Conservation (phyloP, 1,140 invertebrate species). For the Phocides pigmalion region DNA sequence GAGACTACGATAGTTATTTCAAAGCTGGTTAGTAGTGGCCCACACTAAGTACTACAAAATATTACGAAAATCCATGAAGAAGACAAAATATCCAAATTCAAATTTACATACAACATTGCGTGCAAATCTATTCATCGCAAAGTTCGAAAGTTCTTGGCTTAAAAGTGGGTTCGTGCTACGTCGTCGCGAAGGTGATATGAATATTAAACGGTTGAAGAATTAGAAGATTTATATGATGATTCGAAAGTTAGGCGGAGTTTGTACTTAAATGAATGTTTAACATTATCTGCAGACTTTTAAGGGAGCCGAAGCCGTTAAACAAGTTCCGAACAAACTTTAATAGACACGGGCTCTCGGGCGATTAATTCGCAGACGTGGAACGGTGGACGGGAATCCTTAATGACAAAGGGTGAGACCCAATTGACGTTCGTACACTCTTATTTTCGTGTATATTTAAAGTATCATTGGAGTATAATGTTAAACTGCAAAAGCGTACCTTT, state of each 20-base stretch:
- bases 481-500: too few relatives aligned
- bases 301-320: conserved; percentile 75
- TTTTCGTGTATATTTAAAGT: not conserved
- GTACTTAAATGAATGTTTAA: conserved; percentile 83
- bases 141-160: conserved; percentile 32
- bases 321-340: conserved; percentile 80
- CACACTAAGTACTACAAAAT: not conserved
- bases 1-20: too few relatives aligned
- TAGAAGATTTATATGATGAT: conserved; percentile 80
- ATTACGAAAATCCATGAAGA: not conserved
- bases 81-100: conserved; percentile 4
- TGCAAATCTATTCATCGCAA: conserved; percentile 31
- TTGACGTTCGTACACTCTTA: conserved; percentile 39
- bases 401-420: conserved; percentile 67
- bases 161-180: conserved; percentile 31
- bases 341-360: conserved; percentile 77
- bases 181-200: conserved; percentile 70
- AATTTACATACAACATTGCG: conserved; percentile 36
- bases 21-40: too few relatives aligned
- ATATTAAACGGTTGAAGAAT: conserved; percentile 81
- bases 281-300: conserved; percentile 80
- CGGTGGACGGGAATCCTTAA: conserved; percentile 77
- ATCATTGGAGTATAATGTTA: too few relatives aligned
- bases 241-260: conserved; percentile 68
- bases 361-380: conserved; percentile 79